Conservation (phyloP, 2,797 vertebrate species). For the Steatocranus sp. region DNA sequence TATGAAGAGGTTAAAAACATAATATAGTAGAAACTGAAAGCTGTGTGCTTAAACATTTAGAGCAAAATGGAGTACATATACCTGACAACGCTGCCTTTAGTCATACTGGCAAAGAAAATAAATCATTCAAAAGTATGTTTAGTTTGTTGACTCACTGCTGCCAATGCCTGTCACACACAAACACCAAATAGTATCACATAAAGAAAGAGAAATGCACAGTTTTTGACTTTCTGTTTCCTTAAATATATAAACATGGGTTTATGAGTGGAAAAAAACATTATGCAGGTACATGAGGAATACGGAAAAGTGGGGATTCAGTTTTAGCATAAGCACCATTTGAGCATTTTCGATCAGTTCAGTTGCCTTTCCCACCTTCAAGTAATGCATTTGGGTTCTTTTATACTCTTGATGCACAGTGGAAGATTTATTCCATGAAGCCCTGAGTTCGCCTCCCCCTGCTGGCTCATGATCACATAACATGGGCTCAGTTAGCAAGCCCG, state of each 20-base stretch:
- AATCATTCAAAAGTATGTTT: background rate
- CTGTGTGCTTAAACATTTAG: background rate
- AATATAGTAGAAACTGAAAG: background rate
- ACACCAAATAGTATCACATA: background rate
- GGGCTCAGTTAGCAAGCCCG: conserved; percentile 10
- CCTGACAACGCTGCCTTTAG: background rate
- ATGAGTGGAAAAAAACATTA: background rate
- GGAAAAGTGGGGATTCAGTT: background rate
- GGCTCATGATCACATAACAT: conserved; percentile 55
- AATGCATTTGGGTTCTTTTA: background rate
- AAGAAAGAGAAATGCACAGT: background rate
- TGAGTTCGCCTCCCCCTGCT: conserved; percentile 33
- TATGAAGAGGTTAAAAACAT: background rate
- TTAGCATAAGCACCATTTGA: background rate
- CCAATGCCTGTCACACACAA: background rate
- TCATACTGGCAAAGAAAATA: background rate
- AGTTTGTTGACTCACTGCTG: background rate
- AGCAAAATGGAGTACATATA: background rate
- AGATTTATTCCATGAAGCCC: conserved; percentile 13
- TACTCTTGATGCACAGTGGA: background rate
- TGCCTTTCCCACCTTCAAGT: background rate
- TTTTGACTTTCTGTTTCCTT: background rate
- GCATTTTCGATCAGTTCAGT: background rate
- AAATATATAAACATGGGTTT: background rate
- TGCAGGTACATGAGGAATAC: background rate